Evolutionary conservation across 2,113 vertebrate species (phyloP).

Genomic region (Dipodomys merriami): DNA sequence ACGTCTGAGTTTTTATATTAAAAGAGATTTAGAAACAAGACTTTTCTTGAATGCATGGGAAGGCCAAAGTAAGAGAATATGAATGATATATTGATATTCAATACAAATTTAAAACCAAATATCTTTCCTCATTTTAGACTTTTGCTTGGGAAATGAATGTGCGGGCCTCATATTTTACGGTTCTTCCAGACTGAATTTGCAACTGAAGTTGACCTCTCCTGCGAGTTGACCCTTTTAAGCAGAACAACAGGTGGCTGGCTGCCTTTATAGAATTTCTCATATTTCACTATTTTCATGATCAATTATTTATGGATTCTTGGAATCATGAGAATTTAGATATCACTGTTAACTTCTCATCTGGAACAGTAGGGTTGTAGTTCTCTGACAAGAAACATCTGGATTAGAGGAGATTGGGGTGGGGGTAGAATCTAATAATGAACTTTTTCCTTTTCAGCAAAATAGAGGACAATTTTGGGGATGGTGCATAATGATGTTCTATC

Average conservation of each 20-base stretch:
- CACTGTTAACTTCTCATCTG: not conserved
- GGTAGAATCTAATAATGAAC: not conserved
- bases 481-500: not conserved
- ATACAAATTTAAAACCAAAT: not conserved
- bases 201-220: not conserved
- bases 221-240: not conserved
- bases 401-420: not conserved
- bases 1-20: conserved; percentile 38
- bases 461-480: not conserved
- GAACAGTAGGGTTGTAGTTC: not conserved
- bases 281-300: conserved; percentile 41
- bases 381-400: conserved; percentile 38
- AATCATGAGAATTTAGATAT: conserved; percentile 31
- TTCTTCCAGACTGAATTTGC: conserved; percentile 32
- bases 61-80: not conserved
- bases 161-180: not conserved
- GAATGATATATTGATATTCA: not conserved
- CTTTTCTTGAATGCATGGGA: conserved; percentile 1
- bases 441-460: conserved; percentile 31
- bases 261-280: conserved; percentile 10
- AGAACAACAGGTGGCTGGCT: conserved; percentile 55
- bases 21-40: conserved; percentile 20
- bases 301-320: conserved; percentile 61
- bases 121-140: conserved; percentile 31
- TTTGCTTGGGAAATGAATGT: conserved; percentile 10